These are phyloP conservation scores for Urocyon cinereoargenteus DNA, from an alignment of 2,797 vertebrate species.

Conservation along the genomic window DNA sequence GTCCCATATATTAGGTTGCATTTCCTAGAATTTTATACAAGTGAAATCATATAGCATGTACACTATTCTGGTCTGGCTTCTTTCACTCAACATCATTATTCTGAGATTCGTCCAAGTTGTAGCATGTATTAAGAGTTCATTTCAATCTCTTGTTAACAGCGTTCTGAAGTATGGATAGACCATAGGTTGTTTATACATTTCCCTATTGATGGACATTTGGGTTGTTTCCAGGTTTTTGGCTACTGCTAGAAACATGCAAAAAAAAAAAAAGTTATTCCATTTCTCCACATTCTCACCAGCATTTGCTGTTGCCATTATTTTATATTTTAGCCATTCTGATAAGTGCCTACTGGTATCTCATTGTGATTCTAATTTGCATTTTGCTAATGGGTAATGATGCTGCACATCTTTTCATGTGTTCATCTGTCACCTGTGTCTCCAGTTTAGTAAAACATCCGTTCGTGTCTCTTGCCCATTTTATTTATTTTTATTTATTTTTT, in stretches of 20 bases:
- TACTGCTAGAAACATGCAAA: background rate
- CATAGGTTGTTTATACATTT: background rate
- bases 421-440: background rate
- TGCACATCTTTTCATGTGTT: background rate
- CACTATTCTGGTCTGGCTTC: background rate
- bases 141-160: background rate
- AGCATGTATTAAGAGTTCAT: background rate
- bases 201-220: background rate
- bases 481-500: background rate
- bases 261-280: background rate
- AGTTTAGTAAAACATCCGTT: background rate
- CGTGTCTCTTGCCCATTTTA: background rate
- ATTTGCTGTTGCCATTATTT: background rate
- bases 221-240: background rate
- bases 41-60: background rate
- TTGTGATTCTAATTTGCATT: background rate
- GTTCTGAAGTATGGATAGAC: background rate
- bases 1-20: background rate
- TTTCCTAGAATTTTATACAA: background rate
- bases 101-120: background rate
- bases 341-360: background rate
- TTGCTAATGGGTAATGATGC: background rate
- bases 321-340: background rate
- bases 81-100: background rate
- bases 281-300: background rate